phyloP scores from a whole-genome alignment of 2,113 vertebrate genomes.

The Cryptomyrus ogoouensis region DNA sequence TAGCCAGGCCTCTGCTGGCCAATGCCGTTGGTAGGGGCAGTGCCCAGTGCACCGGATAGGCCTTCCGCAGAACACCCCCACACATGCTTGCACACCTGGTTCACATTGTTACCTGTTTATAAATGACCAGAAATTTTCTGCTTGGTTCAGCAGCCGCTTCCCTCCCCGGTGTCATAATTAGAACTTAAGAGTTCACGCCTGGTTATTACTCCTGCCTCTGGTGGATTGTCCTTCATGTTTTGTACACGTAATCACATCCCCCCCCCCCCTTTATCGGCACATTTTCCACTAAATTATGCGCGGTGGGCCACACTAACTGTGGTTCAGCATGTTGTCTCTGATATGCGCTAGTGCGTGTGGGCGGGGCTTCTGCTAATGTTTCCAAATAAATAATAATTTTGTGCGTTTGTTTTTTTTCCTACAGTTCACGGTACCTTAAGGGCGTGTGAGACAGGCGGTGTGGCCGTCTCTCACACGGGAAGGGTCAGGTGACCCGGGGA shows the following conservation, averaged over 20 bases:
- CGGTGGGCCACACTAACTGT: conserved; percentile 72
- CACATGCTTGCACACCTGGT: conserved; percentile 89
- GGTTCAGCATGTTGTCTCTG: conserved; percentile 37
- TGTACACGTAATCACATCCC: conserved; percentile 88
- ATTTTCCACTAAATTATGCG: conserved; percentile 90
- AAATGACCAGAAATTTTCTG: conserved; percentile 95
- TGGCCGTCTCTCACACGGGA: background rate
- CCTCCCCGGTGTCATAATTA: conserved; percentile 97
- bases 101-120: conserved; percentile 87
- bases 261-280: conserved; percentile 66
- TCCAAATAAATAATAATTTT: background rate
- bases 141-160: conserved; percentile 94
- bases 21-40: conserved; percentile 25
- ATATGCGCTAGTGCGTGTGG: conserved; percentile 47
- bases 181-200: conserved; percentile 87
- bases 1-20: background rate
- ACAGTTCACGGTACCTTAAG: background rate
- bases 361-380: background rate
- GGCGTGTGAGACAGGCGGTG: background rate
- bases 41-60: conserved; percentile 46
- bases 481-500: background rate
- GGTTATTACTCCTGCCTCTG: conserved; percentile 81
- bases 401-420: background rate
- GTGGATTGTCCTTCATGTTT: conserved; percentile 71
- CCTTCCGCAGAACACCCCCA: conserved; percentile 50